phyloP scores from a whole-genome alignment of 1,140 invertebrate genomes.

The Penaeus indicus region DNA sequence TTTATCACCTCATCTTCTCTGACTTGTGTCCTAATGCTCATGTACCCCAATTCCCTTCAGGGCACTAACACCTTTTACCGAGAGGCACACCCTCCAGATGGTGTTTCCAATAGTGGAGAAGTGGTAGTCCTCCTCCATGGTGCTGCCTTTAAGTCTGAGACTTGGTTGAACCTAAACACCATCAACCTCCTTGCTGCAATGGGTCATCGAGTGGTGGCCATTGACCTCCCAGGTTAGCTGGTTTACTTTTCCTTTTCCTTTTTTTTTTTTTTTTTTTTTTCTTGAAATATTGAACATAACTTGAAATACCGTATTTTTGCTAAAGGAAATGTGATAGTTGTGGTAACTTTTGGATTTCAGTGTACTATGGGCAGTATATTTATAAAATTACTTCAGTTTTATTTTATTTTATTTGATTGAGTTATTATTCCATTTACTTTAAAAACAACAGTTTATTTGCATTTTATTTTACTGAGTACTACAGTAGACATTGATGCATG shows the following conservation, averaged over 20 bases:
- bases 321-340: too few species aligned
- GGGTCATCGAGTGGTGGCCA: constrained; percentile 70
- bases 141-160: constrained; percentile 70
- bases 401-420: too few species aligned
- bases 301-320: neutral
- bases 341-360: too few species aligned
- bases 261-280: too few species aligned
- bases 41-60: constrained; percentile 7
- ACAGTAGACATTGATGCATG: too few species aligned
- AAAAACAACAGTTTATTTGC: too few species aligned
- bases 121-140: constrained; percentile 72
- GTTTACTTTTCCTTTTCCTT: neutral
- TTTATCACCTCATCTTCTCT: too few species aligned
- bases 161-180: constrained; percentile 70
- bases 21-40: neutral
- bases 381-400: too few species aligned
- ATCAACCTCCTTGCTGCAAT: constrained; percentile 69
- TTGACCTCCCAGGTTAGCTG: constrained; percentile 71
- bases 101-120: constrained; percentile 42
- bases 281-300: neutral
- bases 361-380: too few species aligned
- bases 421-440: too few species aligned
- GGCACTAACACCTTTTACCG: constrained; percentile 56
- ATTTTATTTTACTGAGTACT: too few species aligned
- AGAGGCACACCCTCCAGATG: constrained; percentile 61